Base-by-base conservation (phyloP, 2,888 invertebrate genomes). In the Chironomus tentans region DNA sequence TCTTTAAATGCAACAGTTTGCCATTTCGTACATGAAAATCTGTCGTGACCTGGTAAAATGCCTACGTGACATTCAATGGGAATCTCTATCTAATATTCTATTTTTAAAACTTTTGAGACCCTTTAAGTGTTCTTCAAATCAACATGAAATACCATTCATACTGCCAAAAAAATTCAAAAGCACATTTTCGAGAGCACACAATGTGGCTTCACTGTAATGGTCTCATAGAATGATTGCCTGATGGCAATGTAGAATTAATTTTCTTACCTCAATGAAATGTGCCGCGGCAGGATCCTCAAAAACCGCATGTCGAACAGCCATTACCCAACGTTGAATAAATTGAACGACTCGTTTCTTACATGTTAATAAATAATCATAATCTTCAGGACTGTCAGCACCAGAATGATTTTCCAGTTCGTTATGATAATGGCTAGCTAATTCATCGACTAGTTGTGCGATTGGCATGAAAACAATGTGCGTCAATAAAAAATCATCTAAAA, bases 391-490 rank as follows among this genome's bases (percentile, higher is more conserved):
- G 62, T 87, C 84, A 22, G 85, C 84, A 47, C 82, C 83, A 77
- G 50, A 24, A 18, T 82, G 81, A 77, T 80, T 78, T 78, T 83
- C 76, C 4, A 72, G 65, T 78, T 85, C 87, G 80, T 87, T 85
- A 82, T 87, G 86, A 83, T 87, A 88, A 89, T 92, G 89, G 85
- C 88, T 89, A 79, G 89, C 87, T 78, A 92, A 85, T 81, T 91
- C 90, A 77, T 89, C 88, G 80, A 93, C 90, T 78, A 94, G 85
- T 79, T 90, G 88, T 79, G 90, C 88, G 77, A 89, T 90, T 1
- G 92, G 91, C 88, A 94, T 90, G 84, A 92, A 94, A 70, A 93
- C 90, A 79, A 92, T 90, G 82, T 94, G 92, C 6, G 93, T 93
- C 74, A 93, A 85, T 78, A 94, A 86, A 82, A 93, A 94, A 83